phyloP scores from a whole-genome alignment of 1,140 invertebrate genomes.

The Babylonia areolata region DNA sequence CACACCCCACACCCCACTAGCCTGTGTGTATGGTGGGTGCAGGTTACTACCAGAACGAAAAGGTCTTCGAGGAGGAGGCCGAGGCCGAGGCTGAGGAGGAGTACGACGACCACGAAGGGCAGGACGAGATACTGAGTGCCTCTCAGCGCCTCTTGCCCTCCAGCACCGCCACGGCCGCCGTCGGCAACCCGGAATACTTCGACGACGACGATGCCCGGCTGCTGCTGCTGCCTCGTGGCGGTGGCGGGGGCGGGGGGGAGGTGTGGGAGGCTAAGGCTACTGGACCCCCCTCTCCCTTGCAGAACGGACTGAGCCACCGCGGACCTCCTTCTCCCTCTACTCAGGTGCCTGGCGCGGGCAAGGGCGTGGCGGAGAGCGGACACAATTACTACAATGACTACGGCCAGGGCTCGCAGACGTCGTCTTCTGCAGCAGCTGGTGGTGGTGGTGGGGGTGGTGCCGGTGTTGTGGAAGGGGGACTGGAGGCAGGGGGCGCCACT shows the following conservation, averaged over 20 bases:
- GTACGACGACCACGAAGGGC: constrained; percentile 16
- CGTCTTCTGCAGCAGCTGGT: not conserved
- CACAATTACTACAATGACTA: constrained; percentile 32
- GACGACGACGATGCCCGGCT: not conserved
- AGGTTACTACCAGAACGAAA: constrained; percentile 55
- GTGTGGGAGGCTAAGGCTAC: constrained; percentile 41
- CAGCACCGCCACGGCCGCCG: no score
- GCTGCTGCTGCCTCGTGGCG: not conserved
- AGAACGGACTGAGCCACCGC: not conserved
- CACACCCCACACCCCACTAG: no score
- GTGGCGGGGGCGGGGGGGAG: not conserved
- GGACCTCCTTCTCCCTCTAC: not conserved
- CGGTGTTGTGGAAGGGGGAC: no score
- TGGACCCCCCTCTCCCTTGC: not conserved
- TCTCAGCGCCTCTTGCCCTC: not conserved
- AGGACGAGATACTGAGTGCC: constrained; percentile 30
- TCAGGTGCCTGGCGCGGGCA: not conserved
- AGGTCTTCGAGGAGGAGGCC: constrained; percentile 37
- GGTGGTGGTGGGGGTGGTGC: not conserved
- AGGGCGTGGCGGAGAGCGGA: not conserved
- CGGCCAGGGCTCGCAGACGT: not conserved
- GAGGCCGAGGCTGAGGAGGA: constrained; percentile 16
- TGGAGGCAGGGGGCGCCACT: no score
- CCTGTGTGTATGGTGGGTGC: not conserved
- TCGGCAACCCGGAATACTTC: constrained; percentile 53